Evolutionary conservation across 1,140 invertebrate species (phyloP), one percentile per base, ranked within the genome.

Genomic region (Galendromus occidentalis): DNA sequence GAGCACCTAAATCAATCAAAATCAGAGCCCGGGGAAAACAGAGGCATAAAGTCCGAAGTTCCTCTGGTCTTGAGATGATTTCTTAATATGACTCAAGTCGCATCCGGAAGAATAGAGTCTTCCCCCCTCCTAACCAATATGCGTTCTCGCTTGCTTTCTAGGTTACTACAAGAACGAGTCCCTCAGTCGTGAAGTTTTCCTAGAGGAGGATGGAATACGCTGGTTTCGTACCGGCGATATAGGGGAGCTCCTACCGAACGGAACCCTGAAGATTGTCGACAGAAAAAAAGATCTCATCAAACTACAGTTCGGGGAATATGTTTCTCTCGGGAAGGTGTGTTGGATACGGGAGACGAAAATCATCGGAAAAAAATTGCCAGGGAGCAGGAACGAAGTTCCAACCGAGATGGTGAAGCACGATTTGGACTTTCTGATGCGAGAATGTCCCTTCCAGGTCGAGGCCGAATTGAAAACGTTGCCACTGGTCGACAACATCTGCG

Each of bases 231-330:
- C 69, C 4, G 69, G 69, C 25, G 69, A 69, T 68, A 69, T 69
- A 42, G 69, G 69, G 12, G 69, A 70, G 30, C 9, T 69, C 28
- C 55, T 68, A 5, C 69, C 69, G 1, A 66, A 70, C 63, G 69
- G 69, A 39, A 69, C 28, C 6, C 45, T 69, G 14, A 70, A 70
- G 22, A 70, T 69, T 25, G 69, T 69, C 30, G 69, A 69, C 71
- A 74, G 80, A 12, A 81, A 80, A 71, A 81, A 81, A 69, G 80
- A 81, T 69, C 71, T 81, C 29, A 75, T 82, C 0, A 81, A 81
- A 67, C 69, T 82, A 1, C 76, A 79, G 66, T 74, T 76, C 68
- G 80, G 80, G 29, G 80, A 81, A 70, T 81, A 82, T 68, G 64
- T 71, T 42, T 69, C 70, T 0, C 65, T 71, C 12, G 68, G 69